phyloP scores from a whole-genome alignment of 2,113 vertebrate genomes.

The Charadrius vociferus region DNA sequence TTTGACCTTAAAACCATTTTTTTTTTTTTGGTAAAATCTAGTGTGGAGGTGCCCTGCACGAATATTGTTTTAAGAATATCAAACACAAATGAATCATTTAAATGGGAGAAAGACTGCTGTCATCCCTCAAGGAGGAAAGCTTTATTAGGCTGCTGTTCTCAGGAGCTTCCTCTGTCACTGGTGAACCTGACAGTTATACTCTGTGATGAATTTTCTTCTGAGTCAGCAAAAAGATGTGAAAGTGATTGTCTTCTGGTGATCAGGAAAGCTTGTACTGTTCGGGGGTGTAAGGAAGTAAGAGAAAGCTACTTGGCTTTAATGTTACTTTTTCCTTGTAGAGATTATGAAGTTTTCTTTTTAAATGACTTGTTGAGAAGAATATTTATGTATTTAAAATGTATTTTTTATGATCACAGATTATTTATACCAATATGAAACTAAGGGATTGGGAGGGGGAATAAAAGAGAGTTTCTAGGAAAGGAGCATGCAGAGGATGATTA shows the following conservation, averaged over 20 bases:
- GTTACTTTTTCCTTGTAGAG: not conserved
- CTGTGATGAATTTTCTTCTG: not conserved
- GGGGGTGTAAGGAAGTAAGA: not conserved
- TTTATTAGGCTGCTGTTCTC: not conserved
- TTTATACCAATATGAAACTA: not conserved
- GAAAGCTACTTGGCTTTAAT: not conserved
- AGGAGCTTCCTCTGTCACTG: slow-evolving; percentile 1
- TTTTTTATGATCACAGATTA: not conserved
- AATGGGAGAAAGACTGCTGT: not conserved
- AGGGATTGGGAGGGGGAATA: not conserved
- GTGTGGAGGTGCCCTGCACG: not conserved
- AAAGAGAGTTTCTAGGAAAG: not conserved
- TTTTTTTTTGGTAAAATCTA: not conserved
- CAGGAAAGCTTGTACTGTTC: not conserved
- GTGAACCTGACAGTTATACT: not conserved
- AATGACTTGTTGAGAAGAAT: not conserved
- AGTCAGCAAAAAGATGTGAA: not conserved
- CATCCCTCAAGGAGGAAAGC: not conserved
- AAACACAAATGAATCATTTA: not conserved
- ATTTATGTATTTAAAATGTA: not conserved
- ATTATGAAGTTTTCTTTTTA: not conserved
- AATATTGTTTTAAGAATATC: not conserved
- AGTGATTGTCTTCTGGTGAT: not conserved
- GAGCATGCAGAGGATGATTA: not conserved
- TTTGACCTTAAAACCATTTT: not conserved